Base-by-base conservation (phyloP, 2,888 invertebrate genomes). In the Ophioninae sp. region DNA sequence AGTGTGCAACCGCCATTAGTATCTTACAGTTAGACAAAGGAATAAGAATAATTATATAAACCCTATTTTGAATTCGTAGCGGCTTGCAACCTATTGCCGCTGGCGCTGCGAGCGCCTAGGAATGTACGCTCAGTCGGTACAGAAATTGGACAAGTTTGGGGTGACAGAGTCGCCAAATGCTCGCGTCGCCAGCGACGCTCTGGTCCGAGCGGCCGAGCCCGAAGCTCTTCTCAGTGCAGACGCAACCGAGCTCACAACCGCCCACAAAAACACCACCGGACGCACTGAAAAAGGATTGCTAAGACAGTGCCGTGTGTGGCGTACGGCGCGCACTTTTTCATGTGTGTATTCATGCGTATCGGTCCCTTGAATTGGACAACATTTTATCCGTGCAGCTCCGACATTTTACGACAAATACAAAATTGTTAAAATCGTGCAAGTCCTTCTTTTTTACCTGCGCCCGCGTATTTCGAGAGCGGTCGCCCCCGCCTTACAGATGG, bases 341-440 rank as follows among this genome's bases (percentile, higher is more conserved):
- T 63, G 41, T 65, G 37, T 44, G 10, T n/a, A n/a, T 22, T 17
- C 10, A 58, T 51, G 51, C 30, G 39, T 22, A 67, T 39, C 73
- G 80, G 74, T 80, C 80, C 67, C 44, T 51, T 23, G 59, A 69
- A 72, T 83, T 77, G 65, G 80, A 77, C 83, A 81, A 80, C 74
- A 83, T 81, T 80, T 78, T 69, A 51, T 78, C 39, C 17, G 68
- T 79, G 83, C 73, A 69, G 73, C 41, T 69, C 58, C 58, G 69
- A 22, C 63, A 68, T 73, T 59, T 10, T 72, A 64, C 41, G 64
- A 51, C 17, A 17, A 56, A 41, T 51, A 20, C 56, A 72, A 5
- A 17, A 23, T 39, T 39, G 13, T 69, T 41, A 23, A 56, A 44
- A 39, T 56, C 30, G 61, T 56, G 71, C 64, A 64, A 67, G 71